A percentile compares a stretch with the other conserved stretches of the same genome.
phyloP scores from a whole-genome alignment of 1,140 invertebrate species.

The Caenorhabditis briggsae region DNA sequence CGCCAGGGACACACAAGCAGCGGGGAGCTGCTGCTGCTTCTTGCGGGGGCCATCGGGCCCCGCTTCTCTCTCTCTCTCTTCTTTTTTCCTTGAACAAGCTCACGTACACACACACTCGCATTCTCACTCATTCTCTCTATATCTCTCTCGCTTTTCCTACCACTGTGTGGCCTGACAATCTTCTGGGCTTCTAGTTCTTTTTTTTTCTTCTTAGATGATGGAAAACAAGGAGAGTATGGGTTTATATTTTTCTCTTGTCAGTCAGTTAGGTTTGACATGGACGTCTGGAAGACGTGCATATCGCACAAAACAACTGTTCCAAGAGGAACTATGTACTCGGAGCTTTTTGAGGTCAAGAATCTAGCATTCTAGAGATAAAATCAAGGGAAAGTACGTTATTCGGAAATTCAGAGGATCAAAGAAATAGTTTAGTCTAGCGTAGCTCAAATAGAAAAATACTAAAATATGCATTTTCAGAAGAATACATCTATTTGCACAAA shows the following conservation, averaged over 20 bases:
- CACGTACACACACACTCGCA: slow-evolving; percentile 33
- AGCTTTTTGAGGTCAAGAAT: neutral
- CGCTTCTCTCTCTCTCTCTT: slow-evolving; percentile 23
- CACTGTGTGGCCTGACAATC: slow-evolving; percentile 24
- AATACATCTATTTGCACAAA: too few relatives aligned
- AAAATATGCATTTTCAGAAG: too few relatives aligned
- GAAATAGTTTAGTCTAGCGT: too few relatives aligned
- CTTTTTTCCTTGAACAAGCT: slow-evolving; percentile 18
- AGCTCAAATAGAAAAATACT: too few relatives aligned
- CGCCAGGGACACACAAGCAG: neutral
- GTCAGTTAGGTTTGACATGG: slow-evolving; percentile 16
- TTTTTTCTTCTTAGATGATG: neutral
- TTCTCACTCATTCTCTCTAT: neutral
- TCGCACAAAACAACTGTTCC: neutral
- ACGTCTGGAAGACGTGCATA: slow-evolving; percentile 21
- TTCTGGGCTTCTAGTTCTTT: neutral
- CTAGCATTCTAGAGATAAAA: neutral
- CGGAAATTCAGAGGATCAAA: too few relatives aligned
- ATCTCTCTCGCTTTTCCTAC: slow-evolving; percentile 3
- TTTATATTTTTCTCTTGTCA: slow-evolving; percentile 25
- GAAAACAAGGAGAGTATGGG: neutral
- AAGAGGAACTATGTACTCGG: neutral
- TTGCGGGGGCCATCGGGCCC: slow-evolving; percentile 41
- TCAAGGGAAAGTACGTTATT: neutral
- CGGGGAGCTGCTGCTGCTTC: neutral